Percentiles rank a stretch among this genome's conserved stretches.
These are phyloP conservation scores for Syngnathoides biaculeatus DNA, from an alignment of 2,113 vertebrate species.

Conservation along the genomic window DNA sequence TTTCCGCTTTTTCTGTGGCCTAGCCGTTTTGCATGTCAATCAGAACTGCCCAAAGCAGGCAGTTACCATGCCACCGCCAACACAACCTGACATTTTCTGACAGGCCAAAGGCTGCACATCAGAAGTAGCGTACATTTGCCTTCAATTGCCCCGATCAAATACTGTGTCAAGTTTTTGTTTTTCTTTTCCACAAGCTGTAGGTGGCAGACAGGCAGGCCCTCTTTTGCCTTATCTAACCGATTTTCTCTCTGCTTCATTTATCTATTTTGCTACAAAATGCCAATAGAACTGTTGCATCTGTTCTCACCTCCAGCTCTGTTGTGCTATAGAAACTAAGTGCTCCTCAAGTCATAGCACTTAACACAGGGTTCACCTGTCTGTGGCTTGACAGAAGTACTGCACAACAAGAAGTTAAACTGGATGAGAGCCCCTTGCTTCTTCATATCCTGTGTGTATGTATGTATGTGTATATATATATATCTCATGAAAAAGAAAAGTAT, in stretches of 20 bases:
- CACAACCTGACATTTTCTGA: constrained; percentile 59
- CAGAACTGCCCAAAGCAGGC: constrained; percentile 51
- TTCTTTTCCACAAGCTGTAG: constrained; percentile 12
- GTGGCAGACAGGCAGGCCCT: neutral
- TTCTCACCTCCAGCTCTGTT: neutral
- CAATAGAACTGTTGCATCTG: neutral
- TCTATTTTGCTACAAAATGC: neutral
- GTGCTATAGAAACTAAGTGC: neutral
- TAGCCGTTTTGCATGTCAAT: constrained; percentile 64
- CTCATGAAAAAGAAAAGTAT: too few relatives aligned
- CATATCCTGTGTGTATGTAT: neutral
- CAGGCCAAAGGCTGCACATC: constrained; percentile 46
- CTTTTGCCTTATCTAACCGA: constrained; percentile 1
- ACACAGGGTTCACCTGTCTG: constrained; percentile 2
- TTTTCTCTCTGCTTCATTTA: constrained; percentile 1
- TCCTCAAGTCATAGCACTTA: constrained; percentile 12
- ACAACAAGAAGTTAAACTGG: neutral
- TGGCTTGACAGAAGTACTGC: neutral
- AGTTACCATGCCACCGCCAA: constrained; percentile 66
- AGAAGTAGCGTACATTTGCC: constrained; percentile 12
- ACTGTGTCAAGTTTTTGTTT: constrained; percentile 9
- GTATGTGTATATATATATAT: too few relatives aligned
- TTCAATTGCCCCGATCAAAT: constrained; percentile 25
- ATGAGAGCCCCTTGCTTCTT: neutral
- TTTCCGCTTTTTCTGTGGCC: constrained; percentile 32